Evolutionary conservation across 2,113 vertebrate genomes (phyloP), one percentile per base, ranked within the genome.

Genomic region (Ammospiza caudacuta): DNA sequence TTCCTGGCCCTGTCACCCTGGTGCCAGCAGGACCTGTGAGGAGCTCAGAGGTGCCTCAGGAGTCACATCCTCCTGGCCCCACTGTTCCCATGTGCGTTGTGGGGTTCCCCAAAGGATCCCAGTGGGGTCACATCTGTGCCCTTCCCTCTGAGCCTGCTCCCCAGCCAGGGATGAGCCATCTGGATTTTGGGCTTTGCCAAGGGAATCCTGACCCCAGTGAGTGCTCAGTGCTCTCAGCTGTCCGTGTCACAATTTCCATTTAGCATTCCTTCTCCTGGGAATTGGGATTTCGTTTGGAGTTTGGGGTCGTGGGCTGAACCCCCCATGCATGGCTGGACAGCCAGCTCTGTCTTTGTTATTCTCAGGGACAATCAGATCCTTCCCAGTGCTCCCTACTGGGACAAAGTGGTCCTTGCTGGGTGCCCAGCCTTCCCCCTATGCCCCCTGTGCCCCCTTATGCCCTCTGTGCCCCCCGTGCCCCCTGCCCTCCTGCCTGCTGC

Each of bases 21-120:
- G 21, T 33, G 28, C 63, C 37, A 21, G 22, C 0, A 0, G 37
- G 35, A 46, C 29, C 41, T 10, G 2, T 19, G 4, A 23, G 43
- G 39, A 47, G 20, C 17, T 15, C 2, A 4, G 58, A 52, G 21
- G 31, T 33, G 79, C 23, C 33, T 29, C 28, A 33, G 12, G 13
- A 28, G 16, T 59, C 49, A 57, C 0, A 1, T 49, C 29, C 39
- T 25, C 62, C 3, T 5, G 44, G 18, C 9, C n/a, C 10, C 27
- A 31, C 23, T 9, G 21, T 37, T 52, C 16, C 16, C 57, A 57
- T 0, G 0, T 27, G 21, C 0, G 0, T 66, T 73, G 11, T 33
- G 12, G 39, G 22, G 23, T 9, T n/a, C 11, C 54, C n/a, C 6
- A 5, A 29, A 59, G 28, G 43, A 35, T 44, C 37, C 23, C 11